A percentile compares a stretch with the other conserved stretches of the same genome.
phyloP scores from a whole-genome alignment of 2,797 vertebrate genomes.

The Ataeniobius toweri region DNA sequence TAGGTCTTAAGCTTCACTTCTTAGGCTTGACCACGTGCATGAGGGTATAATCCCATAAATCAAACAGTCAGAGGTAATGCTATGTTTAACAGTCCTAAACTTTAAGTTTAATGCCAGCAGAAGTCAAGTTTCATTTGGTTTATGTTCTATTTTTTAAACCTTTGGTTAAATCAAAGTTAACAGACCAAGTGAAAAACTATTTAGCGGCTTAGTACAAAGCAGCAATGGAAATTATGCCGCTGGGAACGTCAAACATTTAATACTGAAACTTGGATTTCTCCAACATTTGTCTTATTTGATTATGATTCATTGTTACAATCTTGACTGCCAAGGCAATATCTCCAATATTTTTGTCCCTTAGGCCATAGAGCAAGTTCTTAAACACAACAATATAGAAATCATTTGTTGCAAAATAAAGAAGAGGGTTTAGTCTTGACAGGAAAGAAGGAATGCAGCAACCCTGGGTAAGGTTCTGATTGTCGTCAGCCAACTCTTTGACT shows the following conservation, averaged over 20 bases:
- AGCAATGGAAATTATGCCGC: neutral
- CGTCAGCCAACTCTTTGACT: conserved; percentile 49
- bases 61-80: conserved; percentile 65
- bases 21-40: conserved; percentile 72
- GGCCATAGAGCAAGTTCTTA: conserved; percentile 37
- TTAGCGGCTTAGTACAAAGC: conserved; percentile 4
- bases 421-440: conserved; percentile 33
- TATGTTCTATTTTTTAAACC: neutral
- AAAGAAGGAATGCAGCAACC: conserved; percentile 62
- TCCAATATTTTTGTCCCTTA: conserved; percentile 27
- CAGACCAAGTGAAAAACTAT: neutral
- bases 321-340: conserved; percentile 38
- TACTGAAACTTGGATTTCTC: conserved; percentile 1
- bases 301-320: conserved; percentile 14
- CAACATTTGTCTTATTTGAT: neutral
- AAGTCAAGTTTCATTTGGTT: conserved; percentile 6
- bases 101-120: conserved; percentile 26
- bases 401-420: conserved; percentile 44
- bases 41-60: conserved; percentile 75
- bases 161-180: conserved; percentile 1
- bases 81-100: conserved; percentile 45
- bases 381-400: conserved; percentile 46
- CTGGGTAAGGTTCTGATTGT: conserved; percentile 66
- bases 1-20: conserved; percentile 70
- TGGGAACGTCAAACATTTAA: conserved; percentile 9